These are phyloP conservation scores for Parascotia fuliginaria DNA, from an alignment of 2,888 invertebrate species.

Conservation along the genomic window DNA sequence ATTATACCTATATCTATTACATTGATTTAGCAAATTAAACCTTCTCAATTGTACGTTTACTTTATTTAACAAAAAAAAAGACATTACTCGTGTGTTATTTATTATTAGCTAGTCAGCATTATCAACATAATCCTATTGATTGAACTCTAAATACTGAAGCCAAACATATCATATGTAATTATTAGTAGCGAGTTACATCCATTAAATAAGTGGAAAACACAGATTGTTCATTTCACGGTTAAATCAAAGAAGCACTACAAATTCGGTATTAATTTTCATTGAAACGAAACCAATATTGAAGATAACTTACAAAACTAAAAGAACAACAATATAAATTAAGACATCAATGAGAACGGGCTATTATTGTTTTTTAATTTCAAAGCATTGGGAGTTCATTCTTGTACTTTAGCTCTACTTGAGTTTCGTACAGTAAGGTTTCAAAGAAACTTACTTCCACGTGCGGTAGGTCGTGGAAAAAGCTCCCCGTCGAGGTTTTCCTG, in stretches of 20 bases:
- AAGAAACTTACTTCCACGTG: too few species aligned
- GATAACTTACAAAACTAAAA: constrained; percentile 4
- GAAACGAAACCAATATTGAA: constrained; percentile 13
- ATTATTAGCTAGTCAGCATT: not conserved
- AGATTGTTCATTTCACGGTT: constrained; percentile 10
- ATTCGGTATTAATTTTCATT: constrained; percentile 19
- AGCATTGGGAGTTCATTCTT: too few species aligned
- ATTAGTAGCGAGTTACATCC: constrained; percentile 3
- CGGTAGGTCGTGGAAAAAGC: too few species aligned
- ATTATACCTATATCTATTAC: not conserved
- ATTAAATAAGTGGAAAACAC: constrained; percentile 17
- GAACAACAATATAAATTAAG: not conserved
- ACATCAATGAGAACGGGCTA: too few species aligned
- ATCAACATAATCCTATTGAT: not conserved
- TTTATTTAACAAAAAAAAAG: too few species aligned
- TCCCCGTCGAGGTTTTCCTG: too few species aligned
- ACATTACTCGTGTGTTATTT: not conserved
- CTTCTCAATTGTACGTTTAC: too few species aligned
- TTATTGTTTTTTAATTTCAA: too few species aligned
- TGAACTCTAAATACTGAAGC: constrained; percentile 21
- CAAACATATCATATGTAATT: constrained; percentile 12
- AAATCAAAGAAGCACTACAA: constrained; percentile 33
- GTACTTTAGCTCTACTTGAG: too few species aligned
- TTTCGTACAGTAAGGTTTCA: too few species aligned
- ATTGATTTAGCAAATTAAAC: too few species aligned